Conservation (phyloP, 2,888 invertebrate species). For the Sesia apiformis region DNA sequence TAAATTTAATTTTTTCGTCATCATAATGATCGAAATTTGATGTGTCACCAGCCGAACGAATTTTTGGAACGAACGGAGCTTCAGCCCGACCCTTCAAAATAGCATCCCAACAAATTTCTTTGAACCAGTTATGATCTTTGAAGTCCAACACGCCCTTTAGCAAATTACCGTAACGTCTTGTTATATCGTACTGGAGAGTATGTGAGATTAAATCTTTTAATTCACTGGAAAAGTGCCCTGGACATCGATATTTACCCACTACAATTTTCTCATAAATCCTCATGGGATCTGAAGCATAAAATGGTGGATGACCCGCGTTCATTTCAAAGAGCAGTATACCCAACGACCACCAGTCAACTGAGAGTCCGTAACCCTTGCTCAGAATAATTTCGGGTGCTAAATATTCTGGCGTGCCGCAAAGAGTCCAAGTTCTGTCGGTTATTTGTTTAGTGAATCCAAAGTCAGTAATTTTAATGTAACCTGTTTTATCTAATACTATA, state of each 20-base stretch:
- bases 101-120: slow-evolving; percentile 88
- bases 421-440: slow-evolving; percentile 87
- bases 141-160: slow-evolving; percentile 92
- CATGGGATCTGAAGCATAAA: slow-evolving; percentile 94
- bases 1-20: slow-evolving; percentile 61
- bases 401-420: slow-evolving; percentile 98
- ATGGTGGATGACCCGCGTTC: slow-evolving; percentile 94
- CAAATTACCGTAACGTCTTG: slow-evolving; percentile 87
- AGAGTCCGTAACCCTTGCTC: slow-evolving; percentile 91
- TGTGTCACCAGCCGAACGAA: slow-evolving; percentile 77
- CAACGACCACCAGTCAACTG: slow-evolving; percentile 97
- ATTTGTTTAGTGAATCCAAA: slow-evolving; percentile 94
- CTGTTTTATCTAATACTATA: slow-evolving; percentile 84
- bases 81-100: slow-evolving; percentile 83
- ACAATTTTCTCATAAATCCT: slow-evolving; percentile 96
- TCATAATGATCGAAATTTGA: slow-evolving; percentile 82
- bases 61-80: slow-evolving; percentile 78
- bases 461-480: slow-evolving; percentile 91
- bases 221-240: slow-evolving; percentile 85
- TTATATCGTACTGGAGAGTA: slow-evolving; percentile 77
- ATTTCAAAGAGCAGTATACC: slow-evolving; percentile 92
- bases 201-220: slow-evolving; percentile 87
- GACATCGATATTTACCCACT: slow-evolving; percentile 88
- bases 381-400: slow-evolving; percentile 94
- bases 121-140: slow-evolving; percentile 94